Conservation (phyloP, 2,888 invertebrate genomes). For the Acanthosepion esculentum region DNA sequence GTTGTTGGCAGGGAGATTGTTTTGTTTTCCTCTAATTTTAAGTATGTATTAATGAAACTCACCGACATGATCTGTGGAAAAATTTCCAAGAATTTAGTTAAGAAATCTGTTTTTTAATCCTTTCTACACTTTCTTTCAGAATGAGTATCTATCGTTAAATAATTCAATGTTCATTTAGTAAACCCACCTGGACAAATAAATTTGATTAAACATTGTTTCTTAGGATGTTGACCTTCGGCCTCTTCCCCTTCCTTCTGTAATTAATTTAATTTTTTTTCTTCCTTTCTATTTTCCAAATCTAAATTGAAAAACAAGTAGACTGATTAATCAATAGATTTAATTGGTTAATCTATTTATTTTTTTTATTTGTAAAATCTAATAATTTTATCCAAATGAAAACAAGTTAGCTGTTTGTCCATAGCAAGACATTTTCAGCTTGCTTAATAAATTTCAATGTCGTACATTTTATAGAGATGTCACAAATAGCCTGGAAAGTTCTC, state of each 20-base stretch:
- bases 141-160: background rate
- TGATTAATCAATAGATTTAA: slow-evolving; percentile 21
- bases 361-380: background rate
- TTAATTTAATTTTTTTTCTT: background rate
- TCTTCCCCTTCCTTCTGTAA: background rate
- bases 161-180: background rate
- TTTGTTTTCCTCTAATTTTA: no score
- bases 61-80: background rate
- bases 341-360: background rate
- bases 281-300: background rate
- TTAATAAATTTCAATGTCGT: background rate
- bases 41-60: background rate
- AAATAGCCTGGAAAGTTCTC: background rate
- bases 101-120: background rate
- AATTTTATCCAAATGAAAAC: background rate
- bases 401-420: background rate
- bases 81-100: no score
- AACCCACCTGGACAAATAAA: background rate
- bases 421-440: background rate
- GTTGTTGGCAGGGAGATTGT: no score
- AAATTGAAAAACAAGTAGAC: slow-evolving; percentile 33
- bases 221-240: background rate
- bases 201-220: background rate
- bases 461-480: background rate
- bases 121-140: background rate